Evolutionary conservation across 2,888 invertebrate genomes (phyloP), one percentile per base, ranked within the genome.

Genomic region (Dioctria rufipes): DNA sequence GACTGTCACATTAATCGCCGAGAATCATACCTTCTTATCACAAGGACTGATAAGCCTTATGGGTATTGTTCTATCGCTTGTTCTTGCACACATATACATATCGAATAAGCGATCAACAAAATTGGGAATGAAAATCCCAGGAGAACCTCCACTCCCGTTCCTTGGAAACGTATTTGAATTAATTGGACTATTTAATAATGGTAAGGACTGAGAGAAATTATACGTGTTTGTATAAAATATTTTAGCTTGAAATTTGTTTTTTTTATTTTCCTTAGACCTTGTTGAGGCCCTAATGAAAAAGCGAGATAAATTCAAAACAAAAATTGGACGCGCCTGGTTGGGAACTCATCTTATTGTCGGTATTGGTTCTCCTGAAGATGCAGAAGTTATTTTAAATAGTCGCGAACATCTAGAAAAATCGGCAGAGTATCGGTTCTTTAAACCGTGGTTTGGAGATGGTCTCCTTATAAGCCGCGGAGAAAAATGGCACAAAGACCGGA

Each of bases 401-500:
- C 91, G 93, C 80, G 92, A 92, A 11, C 93, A 94, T 86, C 92
- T 95, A 83, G 92, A 94, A 86, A 95, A 95, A 86, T 91, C 94
- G 0, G 85, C 91, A 9, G 95, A 95, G 84, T 95, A 95, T 86
- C 90, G 91, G 81, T 94, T 93, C 88, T 94, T 95, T 87, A 92
- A 94, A 85, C 95, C 95, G 0, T 95, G 95, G 95, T 91, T 95
- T 78, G 95, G 95, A 37, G 92, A 95, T 85, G 95, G 95, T 80
- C 90, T 95, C 5, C 92, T 95, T 9, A 94, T 95, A 80, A 94
- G 94, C 81, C 92, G 93, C 82, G 94, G 94, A 51, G 92, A 93
- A 80, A 94, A 94, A 90, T 95, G 95, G 95, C 92, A 91, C 95
- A 49, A 95, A 95, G 94, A 94, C 86, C 90, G 94, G 8, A 94